Percentiles rank a stretch among this genome's conserved stretches.
These are phyloP conservation scores for Empidonax alnorum DNA, from an alignment of 2,113 vertebrate genomes.

Conservation along the genomic window DNA sequence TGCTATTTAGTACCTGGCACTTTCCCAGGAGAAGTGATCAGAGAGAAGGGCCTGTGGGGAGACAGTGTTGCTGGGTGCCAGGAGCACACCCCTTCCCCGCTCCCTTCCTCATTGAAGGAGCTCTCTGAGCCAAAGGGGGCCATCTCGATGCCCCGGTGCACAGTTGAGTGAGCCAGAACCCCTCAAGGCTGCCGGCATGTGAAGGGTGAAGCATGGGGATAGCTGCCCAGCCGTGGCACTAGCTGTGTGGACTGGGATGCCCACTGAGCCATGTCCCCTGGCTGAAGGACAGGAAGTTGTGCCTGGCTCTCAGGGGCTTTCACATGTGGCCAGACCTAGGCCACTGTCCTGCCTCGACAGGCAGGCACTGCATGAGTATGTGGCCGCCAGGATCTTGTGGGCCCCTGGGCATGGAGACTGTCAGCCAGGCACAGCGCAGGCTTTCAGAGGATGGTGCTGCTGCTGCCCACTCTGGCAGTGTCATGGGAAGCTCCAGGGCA, in stretches of 20 bases:
- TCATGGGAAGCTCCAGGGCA: not conserved
- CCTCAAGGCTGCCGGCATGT: not conserved
- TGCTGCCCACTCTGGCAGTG: not conserved
- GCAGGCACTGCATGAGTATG: not conserved
- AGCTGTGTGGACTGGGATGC: not conserved
- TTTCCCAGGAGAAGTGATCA: not conserved
- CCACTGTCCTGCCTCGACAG: rapidly evolving
- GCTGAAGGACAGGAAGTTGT: not conserved
- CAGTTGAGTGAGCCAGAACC: not conserved
- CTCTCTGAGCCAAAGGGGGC: not conserved
- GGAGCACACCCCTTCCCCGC: not conserved
- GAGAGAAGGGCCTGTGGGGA: not conserved
- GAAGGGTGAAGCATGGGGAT: rapidly evolving
- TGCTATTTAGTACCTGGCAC: not conserved
- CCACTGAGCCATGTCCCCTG: not conserved
- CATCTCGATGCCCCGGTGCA: rapidly evolving
- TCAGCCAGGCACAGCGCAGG: not conserved
- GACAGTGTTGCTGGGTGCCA: not conserved
- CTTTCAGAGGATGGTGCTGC: not conserved
- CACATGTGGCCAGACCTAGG: rapidly evolving
- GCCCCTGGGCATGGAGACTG: no score
- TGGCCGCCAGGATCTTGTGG: not conserved
- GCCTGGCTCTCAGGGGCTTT: not conserved
- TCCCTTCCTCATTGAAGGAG: not conserved
- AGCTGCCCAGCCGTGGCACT: not conserved